A percentile compares a stretch with the other conserved stretches of the same genome.
Conservation (phyloP, 1,140 invertebrate species). For the Ceratosolen solmsi region DNA sequence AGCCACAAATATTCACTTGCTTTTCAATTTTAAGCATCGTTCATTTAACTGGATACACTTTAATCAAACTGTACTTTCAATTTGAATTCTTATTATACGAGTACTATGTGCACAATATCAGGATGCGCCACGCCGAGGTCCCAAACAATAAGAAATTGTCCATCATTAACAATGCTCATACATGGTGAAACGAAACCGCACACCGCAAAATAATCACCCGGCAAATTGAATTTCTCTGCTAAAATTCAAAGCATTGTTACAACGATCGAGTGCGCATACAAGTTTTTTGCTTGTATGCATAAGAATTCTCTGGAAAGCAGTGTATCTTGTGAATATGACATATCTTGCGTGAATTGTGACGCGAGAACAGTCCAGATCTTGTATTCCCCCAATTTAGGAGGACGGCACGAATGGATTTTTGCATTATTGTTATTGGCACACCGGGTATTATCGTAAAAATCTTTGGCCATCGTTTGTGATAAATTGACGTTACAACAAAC, state of each 20-base stretch:
- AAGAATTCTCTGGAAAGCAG: neutral
- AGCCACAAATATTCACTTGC: no score
- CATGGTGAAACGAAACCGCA: neutral
- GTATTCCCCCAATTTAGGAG: no score
- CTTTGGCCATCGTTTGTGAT: neutral
- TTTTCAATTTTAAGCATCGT: no score
- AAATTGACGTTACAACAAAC: neutral
- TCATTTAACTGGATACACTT: neutral
- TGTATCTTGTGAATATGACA: no score
- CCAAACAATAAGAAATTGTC: neutral
- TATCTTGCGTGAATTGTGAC: neutral
- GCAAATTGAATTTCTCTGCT: conserved; percentile 59
- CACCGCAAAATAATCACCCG: neutral
- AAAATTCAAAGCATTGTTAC: conserved; percentile 62
- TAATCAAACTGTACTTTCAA: neutral
- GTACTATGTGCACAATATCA: neutral
- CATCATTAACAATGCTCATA: neutral
- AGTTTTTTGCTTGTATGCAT: neutral
- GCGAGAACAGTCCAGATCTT: no score
- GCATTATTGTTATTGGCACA: no score
- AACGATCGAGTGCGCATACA: neutral
- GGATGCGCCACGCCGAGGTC: neutral
- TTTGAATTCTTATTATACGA: neutral
- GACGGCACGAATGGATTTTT: no score
- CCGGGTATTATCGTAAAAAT: no score